These are phyloP conservation scores for Melinaea marsaeus DNA, from an alignment of 2,888 invertebrate genomes.

Conservation along the genomic window DNA sequence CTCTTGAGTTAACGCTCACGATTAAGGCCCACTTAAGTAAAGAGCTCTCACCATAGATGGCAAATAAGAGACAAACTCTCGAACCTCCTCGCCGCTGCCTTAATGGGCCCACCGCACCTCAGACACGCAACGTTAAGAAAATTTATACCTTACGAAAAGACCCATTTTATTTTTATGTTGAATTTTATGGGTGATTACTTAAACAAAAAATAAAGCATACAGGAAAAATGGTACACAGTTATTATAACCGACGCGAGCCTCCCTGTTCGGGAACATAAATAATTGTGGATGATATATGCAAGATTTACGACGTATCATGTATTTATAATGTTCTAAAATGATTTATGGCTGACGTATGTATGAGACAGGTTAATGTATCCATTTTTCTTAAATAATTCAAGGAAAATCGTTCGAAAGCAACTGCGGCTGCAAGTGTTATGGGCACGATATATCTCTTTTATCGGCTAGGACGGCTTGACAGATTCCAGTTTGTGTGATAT, in stretches of 20 bases:
- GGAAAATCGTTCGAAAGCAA: conserved; percentile 8
- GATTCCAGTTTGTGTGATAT: conserved; percentile 41
- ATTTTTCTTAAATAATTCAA: conserved; percentile 7
- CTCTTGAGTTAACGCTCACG: conserved; percentile 61
- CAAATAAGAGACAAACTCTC: conserved; percentile 65
- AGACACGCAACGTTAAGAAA: conserved; percentile 33
- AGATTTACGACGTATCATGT: not conserved
- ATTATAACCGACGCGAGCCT: conserved; percentile 1
- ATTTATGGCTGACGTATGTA: not conserved
- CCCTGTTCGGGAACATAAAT: not conserved
- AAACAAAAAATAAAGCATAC: conserved; percentile 4
- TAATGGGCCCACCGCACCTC: conserved; percentile 49
- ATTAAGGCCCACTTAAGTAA: conserved; percentile 61
- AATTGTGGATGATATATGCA: no score
- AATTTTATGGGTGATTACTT: conserved; percentile 17
- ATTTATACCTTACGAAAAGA: conserved; percentile 33
- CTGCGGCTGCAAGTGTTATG: conserved; percentile 11
- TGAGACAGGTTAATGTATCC: not conserved
- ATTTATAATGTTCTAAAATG: not conserved
- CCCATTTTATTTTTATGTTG: conserved; percentile 14
- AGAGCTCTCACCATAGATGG: conserved; percentile 53
- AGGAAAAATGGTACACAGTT: conserved; percentile 2
- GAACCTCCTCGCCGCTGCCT: conserved; percentile 51
- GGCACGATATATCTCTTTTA: conserved; percentile 43
- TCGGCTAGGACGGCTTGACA: conserved; percentile 44